Base-by-base conservation (phyloP, 2,113 vertebrate species). In the Circaetus gallicus region DNA sequence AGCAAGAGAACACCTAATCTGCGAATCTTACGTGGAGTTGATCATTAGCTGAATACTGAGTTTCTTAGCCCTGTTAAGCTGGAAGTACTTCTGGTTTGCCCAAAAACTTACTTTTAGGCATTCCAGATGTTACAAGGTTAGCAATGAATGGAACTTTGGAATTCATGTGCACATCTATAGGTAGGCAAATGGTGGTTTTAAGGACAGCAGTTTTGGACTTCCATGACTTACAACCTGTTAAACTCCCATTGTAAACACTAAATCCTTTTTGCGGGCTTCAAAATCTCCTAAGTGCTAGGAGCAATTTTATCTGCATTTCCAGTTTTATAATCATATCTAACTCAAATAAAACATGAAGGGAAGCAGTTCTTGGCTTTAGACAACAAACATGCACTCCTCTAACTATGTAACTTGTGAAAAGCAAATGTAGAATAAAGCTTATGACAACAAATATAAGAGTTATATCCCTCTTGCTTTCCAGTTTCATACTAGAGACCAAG, bases 1-100 rank as follows among this genome's bases (percentile, higher is more conserved):
- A 61, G 26, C 11, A 32, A 87, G 50, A 55, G 58, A 81, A 56
- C 13, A 40, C 7, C 29, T 55, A 40, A 71, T 47, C 19, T 47
- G 11, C 0, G 0, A 32, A 32, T 9, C 22, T 70, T 61, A 15
- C 4, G 0, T 42, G 19, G 31, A 67, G 31, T 10, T 42, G 21
- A 16, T 69, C 36, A 36, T 19, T 53, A 80, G 40, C 25, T 42
- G 58, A 65, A n/a, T 65, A 65, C 8, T 10, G 47, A 80, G 49
- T 40, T 24, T 16, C 31, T 71, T 73, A 56, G 36, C 10, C 6
- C 10, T 59, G 16, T 28, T 52, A 59, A 59, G 4, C 10, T 69
- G 16, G 7, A 10, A 90, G 15, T 34, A 29, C 16, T 61, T 82
- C 36, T 76, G 45, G 12, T 69, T 61, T 83, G 10, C 28, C 29